phyloP scores from a whole-genome alignment of 2,113 vertebrate genomes.

The Melozone crissalis region DNA sequence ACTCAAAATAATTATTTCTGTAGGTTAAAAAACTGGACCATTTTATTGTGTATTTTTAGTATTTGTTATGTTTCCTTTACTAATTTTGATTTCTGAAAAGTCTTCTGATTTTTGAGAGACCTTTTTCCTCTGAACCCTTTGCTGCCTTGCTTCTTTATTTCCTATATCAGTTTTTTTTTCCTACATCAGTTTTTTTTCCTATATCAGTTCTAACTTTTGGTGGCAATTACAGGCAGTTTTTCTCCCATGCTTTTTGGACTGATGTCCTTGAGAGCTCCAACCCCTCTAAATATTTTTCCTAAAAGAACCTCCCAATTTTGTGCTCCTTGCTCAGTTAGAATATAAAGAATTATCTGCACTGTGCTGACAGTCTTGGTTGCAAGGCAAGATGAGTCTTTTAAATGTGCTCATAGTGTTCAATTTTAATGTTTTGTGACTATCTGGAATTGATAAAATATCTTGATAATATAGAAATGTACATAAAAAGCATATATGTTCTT shows the following conservation, averaged over 20 bases:
- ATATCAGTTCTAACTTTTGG: neutral
- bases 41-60: neutral
- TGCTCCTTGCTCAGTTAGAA: neutral
- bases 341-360: neutral
- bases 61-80: neutral
- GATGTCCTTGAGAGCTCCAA: neutral
- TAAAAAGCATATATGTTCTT: neutral
- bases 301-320: neutral
- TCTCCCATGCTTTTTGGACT: neutral
- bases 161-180: neutral
- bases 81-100: neutral
- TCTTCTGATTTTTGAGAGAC: neutral
- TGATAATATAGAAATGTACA: neutral
- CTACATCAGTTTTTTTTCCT: neutral
- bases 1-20: neutral
- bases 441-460: neutral
- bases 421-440: neutral
- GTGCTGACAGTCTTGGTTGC: neutral
- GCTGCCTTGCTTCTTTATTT: neutral
- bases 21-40: neutral
- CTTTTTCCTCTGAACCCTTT: neutral
- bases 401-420: neutral
- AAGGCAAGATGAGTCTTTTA: neutral
- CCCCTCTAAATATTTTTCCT: neutral
- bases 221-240: neutral